These are phyloP conservation scores for Eupithecia centaureata DNA, from an alignment of 2,888 invertebrate species.

Conservation along the genomic window DNA sequence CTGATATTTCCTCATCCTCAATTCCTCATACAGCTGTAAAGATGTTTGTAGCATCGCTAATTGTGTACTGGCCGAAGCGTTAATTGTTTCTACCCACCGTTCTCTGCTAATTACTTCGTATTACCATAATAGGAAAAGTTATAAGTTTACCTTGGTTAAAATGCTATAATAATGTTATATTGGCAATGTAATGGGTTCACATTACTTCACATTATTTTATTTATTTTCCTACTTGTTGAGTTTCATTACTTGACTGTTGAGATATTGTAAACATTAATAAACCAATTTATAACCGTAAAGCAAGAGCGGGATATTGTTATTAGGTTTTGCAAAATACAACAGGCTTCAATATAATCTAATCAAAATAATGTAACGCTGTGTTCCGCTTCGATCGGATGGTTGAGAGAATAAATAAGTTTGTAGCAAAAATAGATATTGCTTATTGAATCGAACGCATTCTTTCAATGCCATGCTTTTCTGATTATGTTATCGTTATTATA, in stretches of 20 bases:
- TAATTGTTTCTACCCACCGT: slow-evolving; percentile 65
- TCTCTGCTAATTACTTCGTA: slow-evolving; percentile 65
- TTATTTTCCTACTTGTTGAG: background rate
- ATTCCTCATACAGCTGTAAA: slow-evolving; percentile 53
- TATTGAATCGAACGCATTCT: slow-evolving; percentile 20
- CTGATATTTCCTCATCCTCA: slow-evolving; percentile 62
- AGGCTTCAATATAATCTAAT: slow-evolving; percentile 11
- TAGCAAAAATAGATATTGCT: slow-evolving; percentile 21
- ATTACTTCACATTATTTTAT: background rate
- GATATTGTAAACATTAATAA: background rate
- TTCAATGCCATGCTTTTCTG: slow-evolving; percentile 18
- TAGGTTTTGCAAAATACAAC: background rate
- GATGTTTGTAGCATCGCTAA: slow-evolving; percentile 56
- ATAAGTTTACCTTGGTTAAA: slow-evolving; percentile 21
- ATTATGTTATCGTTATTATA: background rate
- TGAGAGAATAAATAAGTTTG: slow-evolving; percentile 11
- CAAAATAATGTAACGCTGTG: slow-evolving; percentile 16
- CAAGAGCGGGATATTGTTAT: background rate
- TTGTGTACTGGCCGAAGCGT: slow-evolving; percentile 59
- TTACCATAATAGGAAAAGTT: slow-evolving; percentile 53
- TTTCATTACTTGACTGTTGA: background rate
- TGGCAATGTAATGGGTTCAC: slow-evolving; percentile 4
- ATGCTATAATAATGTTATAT: background rate
- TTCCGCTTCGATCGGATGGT: slow-evolving; percentile 17
- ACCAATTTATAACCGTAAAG: background rate